Percentiles rank a stretch among this genome's conserved stretches.
These are phyloP conservation scores for Pseudocheirus occidentalis DNA, from an alignment of 2,797 vertebrate genomes.

Conservation along the genomic window DNA sequence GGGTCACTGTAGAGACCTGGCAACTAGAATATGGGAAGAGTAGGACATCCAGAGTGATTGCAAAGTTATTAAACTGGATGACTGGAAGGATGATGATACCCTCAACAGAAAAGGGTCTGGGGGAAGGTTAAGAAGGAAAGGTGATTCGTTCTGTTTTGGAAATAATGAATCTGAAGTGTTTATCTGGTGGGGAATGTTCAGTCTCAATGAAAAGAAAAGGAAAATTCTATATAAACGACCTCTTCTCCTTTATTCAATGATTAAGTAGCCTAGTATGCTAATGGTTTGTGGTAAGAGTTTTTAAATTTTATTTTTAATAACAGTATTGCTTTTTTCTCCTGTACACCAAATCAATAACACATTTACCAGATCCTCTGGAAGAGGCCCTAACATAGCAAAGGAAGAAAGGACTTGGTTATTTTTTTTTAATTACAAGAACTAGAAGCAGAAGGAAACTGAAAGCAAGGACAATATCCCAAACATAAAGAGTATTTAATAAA, in stretches of 20 bases:
- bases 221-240: constrained; percentile 30
- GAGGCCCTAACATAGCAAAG: background rate
- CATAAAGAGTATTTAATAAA: background rate
- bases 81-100: background rate
- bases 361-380: background rate
- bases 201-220: constrained; percentile 50
- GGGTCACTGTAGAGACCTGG: background rate
- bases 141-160: background rate
- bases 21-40: background rate
- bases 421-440: background rate
- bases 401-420: background rate
- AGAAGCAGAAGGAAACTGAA: background rate
- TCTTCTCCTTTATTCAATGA: constrained; percentile 34
- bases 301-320: background rate
- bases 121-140: background rate
- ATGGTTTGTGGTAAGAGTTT: background rate
- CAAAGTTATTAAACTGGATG: background rate
- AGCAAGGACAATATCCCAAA: background rate
- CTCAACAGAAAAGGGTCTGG: background rate
- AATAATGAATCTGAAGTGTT: background rate
- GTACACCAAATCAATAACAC: background rate
- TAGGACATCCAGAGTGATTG: background rate
- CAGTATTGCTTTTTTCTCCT: background rate
- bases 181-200: background rate
- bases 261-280: background rate